Evolutionary conservation across 2,888 invertebrate species (phyloP).

Genomic region (Erebia palarica): DNA sequence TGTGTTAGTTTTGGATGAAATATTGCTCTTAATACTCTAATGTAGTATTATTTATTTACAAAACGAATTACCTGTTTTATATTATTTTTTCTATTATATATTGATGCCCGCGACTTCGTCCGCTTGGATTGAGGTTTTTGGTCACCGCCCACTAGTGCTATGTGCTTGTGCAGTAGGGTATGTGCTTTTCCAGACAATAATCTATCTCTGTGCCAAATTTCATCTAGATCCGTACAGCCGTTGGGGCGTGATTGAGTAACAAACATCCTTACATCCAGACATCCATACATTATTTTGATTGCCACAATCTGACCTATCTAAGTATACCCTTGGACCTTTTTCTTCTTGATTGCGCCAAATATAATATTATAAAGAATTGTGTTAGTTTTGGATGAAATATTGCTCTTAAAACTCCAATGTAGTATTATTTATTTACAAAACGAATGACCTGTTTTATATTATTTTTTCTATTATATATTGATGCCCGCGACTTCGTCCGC

Average conservation of each 20-base stretch:
- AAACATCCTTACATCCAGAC: too few relatives aligned
- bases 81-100: too few relatives aligned
- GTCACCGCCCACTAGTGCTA: too few relatives aligned
- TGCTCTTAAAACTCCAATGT: background rate
- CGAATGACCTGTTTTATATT: background rate
- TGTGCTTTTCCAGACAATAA: too few relatives aligned
- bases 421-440: background rate
- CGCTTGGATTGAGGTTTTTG: too few relatives aligned
- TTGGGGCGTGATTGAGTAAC: too few relatives aligned
- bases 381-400: constrained; percentile 8
- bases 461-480: too few relatives aligned
- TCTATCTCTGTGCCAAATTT: too few relatives aligned
- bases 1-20: constrained; percentile 9
- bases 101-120: too few relatives aligned
- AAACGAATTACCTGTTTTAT: background rate
- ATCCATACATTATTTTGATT: constrained; percentile 58
- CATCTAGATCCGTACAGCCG: too few relatives aligned
- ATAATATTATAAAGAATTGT: constrained; percentile 22
- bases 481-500: too few relatives aligned
- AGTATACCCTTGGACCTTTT: constrained; percentile 27
- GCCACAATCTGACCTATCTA: constrained; percentile 45
- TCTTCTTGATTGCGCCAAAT: constrained; percentile 31
- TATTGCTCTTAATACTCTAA: background rate
- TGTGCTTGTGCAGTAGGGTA: too few relatives aligned
- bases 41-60: background rate